Evolutionary conservation across 2,888 invertebrate genomes (phyloP), one percentile per base, ranked within the genome.

Genomic region (Branchipolynoe longqiensis): DNA sequence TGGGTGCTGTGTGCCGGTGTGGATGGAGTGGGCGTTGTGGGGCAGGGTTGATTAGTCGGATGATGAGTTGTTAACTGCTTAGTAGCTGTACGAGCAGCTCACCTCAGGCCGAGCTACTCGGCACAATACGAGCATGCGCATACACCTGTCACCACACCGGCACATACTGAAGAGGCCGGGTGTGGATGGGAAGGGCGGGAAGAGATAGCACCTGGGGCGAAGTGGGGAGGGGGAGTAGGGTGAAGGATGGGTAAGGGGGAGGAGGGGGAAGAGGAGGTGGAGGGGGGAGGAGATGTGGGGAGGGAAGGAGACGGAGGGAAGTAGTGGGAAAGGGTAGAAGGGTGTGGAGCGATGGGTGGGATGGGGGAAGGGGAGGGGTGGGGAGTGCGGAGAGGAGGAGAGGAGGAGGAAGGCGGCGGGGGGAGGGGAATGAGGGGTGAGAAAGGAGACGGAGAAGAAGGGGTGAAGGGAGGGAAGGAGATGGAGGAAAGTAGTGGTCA

Each of bases 41-140:
- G n/a, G 25, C 28, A 62, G 14, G 62, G 28, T 12, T 62, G 62
- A 62, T 62, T 62, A 62, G 31, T 2, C 12, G 62, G 14, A 3
- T 62, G 62, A 62, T 62, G 62, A 62, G 62, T 14, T 62, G 62
- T 62, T 62, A 62, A 31, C 62, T 62, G n/a, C n/a, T n/a, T n/a
- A 28, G 18, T 25, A 25, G 28, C 62, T n/a, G n/a, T n/a, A n/a
- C 62, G 62, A 62, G 31, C 62, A 28, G 28, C 62, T 62, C 62
- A 31, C 62, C 3, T 25, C 31, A 25, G 31, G 28, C 62, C 31
- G 62, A 62, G 62, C 28, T n/a, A 31, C 62, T 62, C 62, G 28
- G 25, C 62, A 1, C 31, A 28, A 56, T 22, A 56, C 56, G 31
- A 28, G 31, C 31, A 31, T 62, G 56, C n/a, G 31, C 62, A 14